Conservation (phyloP, 2,113 vertebrate genomes). For the Podarcis cretensis region DNA sequence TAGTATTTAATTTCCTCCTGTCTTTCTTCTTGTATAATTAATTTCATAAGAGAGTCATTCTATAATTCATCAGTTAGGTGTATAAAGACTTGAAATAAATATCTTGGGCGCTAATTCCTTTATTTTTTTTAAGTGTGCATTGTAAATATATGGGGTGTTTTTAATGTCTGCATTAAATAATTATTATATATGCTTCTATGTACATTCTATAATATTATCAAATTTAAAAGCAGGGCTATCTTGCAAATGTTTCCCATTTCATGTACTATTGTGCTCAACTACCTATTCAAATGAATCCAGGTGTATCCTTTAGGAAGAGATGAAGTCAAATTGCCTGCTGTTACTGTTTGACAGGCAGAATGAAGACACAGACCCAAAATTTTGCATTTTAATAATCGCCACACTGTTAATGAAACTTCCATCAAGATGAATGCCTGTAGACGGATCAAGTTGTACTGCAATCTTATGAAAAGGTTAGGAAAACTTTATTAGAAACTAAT, state of each 20-base stretch:
- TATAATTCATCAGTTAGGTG: slow-evolving; percentile 7
- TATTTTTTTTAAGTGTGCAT: neutral
- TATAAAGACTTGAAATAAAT: slow-evolving; percentile 1
- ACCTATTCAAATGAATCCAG: neutral
- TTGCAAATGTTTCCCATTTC: neutral
- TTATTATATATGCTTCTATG: neutral
- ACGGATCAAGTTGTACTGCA: neutral
- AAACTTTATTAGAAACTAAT: neutral
- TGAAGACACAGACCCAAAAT: neutral
- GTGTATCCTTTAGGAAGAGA: neutral
- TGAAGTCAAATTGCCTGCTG: neutral
- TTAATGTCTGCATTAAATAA: neutral
- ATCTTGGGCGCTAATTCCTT: neutral
- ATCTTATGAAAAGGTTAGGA: neutral
- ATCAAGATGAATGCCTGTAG: neutral
- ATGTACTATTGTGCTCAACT: neutral
- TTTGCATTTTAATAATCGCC: neutral
- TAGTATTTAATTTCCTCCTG: slow-evolving; percentile 28
- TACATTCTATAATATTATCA: neutral
- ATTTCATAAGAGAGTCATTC: slow-evolving; percentile 15
- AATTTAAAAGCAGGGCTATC: neutral
- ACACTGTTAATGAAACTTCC: neutral
- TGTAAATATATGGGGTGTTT: neutral
- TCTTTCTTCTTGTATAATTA: slow-evolving; percentile 28
- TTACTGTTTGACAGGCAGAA: neutral